Base-by-base conservation (phyloP, 2,888 invertebrate genomes). In the Nesidiocoris tenuis region DNA sequence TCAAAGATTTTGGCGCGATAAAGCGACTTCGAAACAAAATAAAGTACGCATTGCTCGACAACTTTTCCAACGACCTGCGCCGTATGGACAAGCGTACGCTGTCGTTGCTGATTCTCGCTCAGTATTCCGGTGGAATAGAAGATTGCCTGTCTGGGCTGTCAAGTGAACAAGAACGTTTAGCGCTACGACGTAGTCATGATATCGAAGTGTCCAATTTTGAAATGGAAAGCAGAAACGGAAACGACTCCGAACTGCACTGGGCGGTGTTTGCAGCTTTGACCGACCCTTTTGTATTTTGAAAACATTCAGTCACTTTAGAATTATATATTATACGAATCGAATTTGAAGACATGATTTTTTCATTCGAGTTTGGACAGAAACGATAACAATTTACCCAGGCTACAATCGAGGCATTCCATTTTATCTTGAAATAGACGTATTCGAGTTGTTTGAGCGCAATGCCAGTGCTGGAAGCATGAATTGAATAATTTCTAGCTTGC, bases 81-180 rank as follows among this genome's bases (percentile, higher is more conserved):
- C 91, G 98, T 81, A 98, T 99, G 89, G 98, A 98, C 84, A 94
- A 93, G 84, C 89, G 98, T 74, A 91, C 95, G 83, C 85, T 99
- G 82, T 93, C 98, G 61, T 87, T 99, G 78, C 90, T 99, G 83
- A 93, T 96, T 85, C 87, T 99, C 81, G 96, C 98, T 19, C 98
- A 99, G 84, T 95, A 98, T 5, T 96, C 97, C 70, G 99, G 99
- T 85, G 99, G 99, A 21, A 87, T 99, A 75, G 99, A 99, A 86
- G 99, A 99, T 85, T 98, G 98, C 71, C 98, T 99, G 85, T 96
- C 96, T 18, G 96, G 98, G 1, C 88, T 99, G 9, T 94, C 93
- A 67, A 96, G 96, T 81, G 97, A 98, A 82, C 97, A 98, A 85
- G 98, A 98, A 84, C 97, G 98, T 86, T 87, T 98, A 81, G 99